Base-by-base conservation (phyloP, 2,888 invertebrate species). In the Agriopis leucophaearia region DNA sequence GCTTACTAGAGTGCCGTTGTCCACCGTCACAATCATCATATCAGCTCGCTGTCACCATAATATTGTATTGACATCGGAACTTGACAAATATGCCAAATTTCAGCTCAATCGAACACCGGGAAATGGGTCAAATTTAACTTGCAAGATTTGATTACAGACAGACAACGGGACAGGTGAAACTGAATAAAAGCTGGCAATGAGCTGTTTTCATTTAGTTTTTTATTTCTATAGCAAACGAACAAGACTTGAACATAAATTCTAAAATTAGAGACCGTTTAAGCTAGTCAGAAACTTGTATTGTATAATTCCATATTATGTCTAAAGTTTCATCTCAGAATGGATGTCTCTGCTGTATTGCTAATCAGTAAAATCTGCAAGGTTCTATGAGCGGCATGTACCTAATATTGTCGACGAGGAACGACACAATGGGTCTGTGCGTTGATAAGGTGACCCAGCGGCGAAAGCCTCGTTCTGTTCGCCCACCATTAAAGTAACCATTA, bases 321-420 rank as follows among this genome's bases (percentile, higher is more conserved):
- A 9, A 42, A 44, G 18, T 42, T 18, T 63, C 57, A 64, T 64
- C 45, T 59, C 56, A 62, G 50, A 58, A 69, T 36, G 51, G 27
- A 69, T 62, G 65, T 36, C 51, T 40, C 50, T 58, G 35, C 47
- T 12, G 27, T 62, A 52, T 15, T 40, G 40, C 35, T 58, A 57
- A 66, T 69, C 69, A 66, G 50, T 51, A 38, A 59, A 59, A 91
- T 91, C 89, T 88, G 76, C 75, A 70, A 78, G 85, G 85, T 87
- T 90, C 83, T 87, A 87, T 77, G 84, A 84, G 83, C 82, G 81
- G 85, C 86, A 88, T 89, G 83, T 86, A n/a, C n/a, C n/a, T n/a
- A 88, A 89, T 91, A 89, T 89, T 70, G 73, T 69, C 66, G 51
- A 74, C 66, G 61, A 66, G 64, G 58, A 38, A 74, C 56, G 57